A percentile compares a stretch with the other conserved stretches of the same genome.
Evolutionary conservation across 2,113 vertebrate species (phyloP).

Genomic region (Euleptes europaea): DNA sequence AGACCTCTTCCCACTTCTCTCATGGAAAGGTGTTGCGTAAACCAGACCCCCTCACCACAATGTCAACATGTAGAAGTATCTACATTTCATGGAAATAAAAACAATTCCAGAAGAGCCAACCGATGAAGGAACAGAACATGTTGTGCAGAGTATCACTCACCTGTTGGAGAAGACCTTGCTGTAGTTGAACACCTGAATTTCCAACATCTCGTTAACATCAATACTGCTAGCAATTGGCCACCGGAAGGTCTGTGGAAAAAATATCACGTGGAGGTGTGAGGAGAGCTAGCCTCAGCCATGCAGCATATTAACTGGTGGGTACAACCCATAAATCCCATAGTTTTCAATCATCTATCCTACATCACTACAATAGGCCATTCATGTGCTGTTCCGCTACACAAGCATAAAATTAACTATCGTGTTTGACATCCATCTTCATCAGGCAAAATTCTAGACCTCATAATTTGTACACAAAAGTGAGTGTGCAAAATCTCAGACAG

Average conservation of each 20-base stretch:
- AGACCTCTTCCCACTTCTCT: background rate
- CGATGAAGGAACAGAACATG: background rate
- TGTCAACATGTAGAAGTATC: background rate
- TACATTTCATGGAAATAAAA: background rate
- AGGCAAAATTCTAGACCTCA: background rate
- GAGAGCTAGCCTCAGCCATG: background rate
- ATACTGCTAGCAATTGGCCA: constrained; percentile 91
- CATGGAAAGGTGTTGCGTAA: background rate
- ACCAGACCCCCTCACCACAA: background rate
- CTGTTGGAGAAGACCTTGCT: constrained; percentile 98
- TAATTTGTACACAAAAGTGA: background rate
- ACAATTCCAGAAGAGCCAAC: background rate
- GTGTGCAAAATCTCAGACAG: background rate
- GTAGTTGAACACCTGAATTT: constrained; percentile 95
- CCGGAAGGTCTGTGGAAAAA: constrained; percentile 82
- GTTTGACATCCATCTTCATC: background rate
- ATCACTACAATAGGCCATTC: too few relatives aligned
- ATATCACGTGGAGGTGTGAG: background rate
- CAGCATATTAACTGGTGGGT: too few relatives aligned
- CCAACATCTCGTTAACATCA: constrained; percentile 89
- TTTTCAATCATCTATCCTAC: background rate
- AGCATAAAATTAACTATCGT: background rate
- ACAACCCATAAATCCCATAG: background rate
- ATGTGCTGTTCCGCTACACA: background rate
- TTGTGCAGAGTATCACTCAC: constrained; percentile 66